phyloP scores from a whole-genome alignment of 2,888 invertebrate genomes.

The Carcina quercana region DNA sequence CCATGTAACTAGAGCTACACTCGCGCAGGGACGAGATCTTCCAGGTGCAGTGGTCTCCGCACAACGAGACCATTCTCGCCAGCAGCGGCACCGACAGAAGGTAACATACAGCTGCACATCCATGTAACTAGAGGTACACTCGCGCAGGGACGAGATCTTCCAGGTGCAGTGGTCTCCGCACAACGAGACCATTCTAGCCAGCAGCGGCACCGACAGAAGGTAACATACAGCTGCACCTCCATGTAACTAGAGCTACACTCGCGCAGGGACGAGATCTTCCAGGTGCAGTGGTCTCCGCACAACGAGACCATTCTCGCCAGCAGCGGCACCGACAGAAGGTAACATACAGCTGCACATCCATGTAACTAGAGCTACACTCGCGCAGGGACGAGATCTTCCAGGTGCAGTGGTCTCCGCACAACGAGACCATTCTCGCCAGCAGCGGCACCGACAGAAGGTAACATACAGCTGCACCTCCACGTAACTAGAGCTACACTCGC shows the following conservation, averaged over 20 bases:
- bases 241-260: conserved; percentile 98
- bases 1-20: neutral
- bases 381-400: conserved; percentile 99
- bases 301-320: conserved; percentile 99
- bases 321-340: conserved; percentile 94
- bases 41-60: conserved; percentile 99
- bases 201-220: conserved; percentile 96
- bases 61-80: conserved; percentile 99
- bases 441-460: conserved; percentile 95
- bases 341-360: no score
- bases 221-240: no score
- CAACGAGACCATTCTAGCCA: conserved; percentile 99
- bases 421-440: conserved; percentile 98
- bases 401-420: conserved; percentile 99
- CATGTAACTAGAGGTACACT: no score
- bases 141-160: conserved; percentile 99
- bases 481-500: conserved; percentile 98
- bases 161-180: conserved; percentile 99
- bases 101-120: no score
- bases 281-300: conserved; percentile 99
- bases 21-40: conserved; percentile 99
- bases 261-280: conserved; percentile 99
- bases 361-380: conserved; percentile 97
- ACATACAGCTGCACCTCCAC: no score
- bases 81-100: conserved; percentile 97